Evolutionary conservation across 2,888 invertebrate genomes (phyloP), one percentile per base, ranked within the genome.

Genomic region (Rhingia rostrata): DNA sequence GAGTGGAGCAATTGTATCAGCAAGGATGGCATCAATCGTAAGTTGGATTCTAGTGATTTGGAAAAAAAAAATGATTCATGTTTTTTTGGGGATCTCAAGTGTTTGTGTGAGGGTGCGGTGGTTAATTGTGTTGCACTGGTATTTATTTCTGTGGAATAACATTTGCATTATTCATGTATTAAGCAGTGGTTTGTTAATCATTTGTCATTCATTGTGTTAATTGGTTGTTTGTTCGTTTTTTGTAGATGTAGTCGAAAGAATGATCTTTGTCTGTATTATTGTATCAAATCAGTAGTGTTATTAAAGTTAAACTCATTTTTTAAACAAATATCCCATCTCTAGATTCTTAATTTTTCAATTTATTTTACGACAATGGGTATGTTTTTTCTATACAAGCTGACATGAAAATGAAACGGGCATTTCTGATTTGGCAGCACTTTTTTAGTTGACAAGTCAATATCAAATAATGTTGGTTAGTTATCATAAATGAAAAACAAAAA

Each of bases 1-100:
- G 98, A 98, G 92, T 98, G 98, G 98, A 94, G 94, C 54, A 93
- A 95, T 79, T 98, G 98, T 91, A 93, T 98, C 47, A 95, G 95
- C 77, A 93, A 94, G 69, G 95, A 96, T 81, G 95, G 95, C 90
- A 94, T 95, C 92, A 95, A 95, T 93, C 95, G 97, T 97, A 94
- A 95, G 96, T 91, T 67, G 35, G 37, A 3, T 69, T 51, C 41
- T 30, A 33, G n/a, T 37, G 33, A 37, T 39, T 10, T 49, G 22
- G 22, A 22, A 22, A 22, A 30, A n/a, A 53, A 7, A 7, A 67
- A 12, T 14, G 32, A 37, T 45, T 69, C 39, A 53, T 49, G 30
- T 66, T 49, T 30, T 12, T 51, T 30, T n/a, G 39, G 51, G 39
- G 45, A 30, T 37, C 61, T 63, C 64, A 9, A 39, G 45, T 64